These are phyloP conservation scores for Meandrina meandrites DNA, from an alignment of 92 coral and sea anemone species.

Conservation along the genomic window DNA sequence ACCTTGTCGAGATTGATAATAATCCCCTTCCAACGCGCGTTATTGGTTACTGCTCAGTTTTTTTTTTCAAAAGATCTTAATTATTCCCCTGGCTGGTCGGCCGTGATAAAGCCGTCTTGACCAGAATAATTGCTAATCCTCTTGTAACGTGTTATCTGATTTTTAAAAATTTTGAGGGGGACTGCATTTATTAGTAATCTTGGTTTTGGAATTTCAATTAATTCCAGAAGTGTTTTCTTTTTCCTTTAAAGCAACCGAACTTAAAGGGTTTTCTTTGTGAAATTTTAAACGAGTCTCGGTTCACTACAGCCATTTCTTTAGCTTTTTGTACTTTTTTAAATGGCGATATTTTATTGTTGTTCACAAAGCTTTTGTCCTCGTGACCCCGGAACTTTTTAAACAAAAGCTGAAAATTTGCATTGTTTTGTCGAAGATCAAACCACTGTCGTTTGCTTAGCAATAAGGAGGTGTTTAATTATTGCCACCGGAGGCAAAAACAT, in stretches of 20 bases:
- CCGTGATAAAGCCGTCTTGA: slow-evolving; percentile 21
- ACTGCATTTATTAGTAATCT: background rate
- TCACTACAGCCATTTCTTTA: slow-evolving; percentile 19
- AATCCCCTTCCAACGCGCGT: background rate
- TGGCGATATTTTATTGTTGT: slow-evolving; percentile 30
- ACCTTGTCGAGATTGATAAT: slow-evolving; percentile 16
- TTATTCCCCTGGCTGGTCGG: slow-evolving; percentile 8
- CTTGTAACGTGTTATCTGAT: slow-evolving; percentile 19
- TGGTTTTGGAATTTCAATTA: background rate
- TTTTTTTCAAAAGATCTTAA: background rate
- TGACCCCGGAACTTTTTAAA: slow-evolving; percentile 39
- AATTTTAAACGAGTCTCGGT: background rate
- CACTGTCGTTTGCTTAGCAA: slow-evolving; percentile 6
- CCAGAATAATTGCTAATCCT: slow-evolving; percentile 25
- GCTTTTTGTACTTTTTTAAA: slow-evolving; percentile 27
- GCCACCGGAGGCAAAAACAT: slow-evolving; percentile 21
- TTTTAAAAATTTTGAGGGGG: background rate
- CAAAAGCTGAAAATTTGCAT: slow-evolving; percentile 48
- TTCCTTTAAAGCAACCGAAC: background rate
- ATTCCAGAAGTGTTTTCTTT: background rate
- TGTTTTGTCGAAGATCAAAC: slow-evolving; percentile 18
- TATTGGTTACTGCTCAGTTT: background rate
- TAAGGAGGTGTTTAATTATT: slow-evolving; percentile 23
- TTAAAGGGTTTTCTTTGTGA: background rate
- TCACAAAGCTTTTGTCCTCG: background rate